These are phyloP conservation scores for Neuroscelio doddi DNA, from an alignment of 2,888 invertebrate species.

Conservation along the genomic window DNA sequence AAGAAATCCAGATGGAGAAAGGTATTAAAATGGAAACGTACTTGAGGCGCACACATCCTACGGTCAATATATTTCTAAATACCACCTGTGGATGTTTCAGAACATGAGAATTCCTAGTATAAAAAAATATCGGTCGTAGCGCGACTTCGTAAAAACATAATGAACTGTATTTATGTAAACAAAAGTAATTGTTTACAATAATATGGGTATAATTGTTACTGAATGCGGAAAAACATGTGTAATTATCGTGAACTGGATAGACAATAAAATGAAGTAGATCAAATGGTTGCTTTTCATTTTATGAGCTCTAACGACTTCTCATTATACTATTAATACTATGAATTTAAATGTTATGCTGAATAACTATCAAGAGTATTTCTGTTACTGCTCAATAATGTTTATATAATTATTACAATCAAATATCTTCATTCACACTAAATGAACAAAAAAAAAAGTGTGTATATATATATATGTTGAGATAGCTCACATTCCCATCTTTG, in stretches of 20 bases:
- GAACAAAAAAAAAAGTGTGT: too few relatives aligned
- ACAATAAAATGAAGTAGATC: neutral
- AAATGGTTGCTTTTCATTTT: neutral
- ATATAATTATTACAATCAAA: too few relatives aligned
- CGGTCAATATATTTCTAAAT: conserved; percentile 33
- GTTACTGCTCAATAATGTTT: too few relatives aligned
- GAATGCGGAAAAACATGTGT: neutral
- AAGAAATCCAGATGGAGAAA: conserved; percentile 22
- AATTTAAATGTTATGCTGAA: conserved; percentile 2
- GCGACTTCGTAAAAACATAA: too few relatives aligned
- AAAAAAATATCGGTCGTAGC: conserved; percentile 36
- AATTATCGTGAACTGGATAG: conserved; percentile 1
- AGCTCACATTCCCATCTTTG: too few relatives aligned
- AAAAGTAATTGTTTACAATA: too few relatives aligned
- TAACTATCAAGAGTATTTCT: too few relatives aligned
- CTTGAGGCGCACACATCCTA: conserved; percentile 17
- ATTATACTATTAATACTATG: neutral
- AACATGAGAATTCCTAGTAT: conserved; percentile 28
- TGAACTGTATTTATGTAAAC: too few relatives aligned
- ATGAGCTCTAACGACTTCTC: neutral
- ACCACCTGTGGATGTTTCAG: conserved; percentile 31
- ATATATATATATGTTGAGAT: too few relatives aligned
- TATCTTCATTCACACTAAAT: too few relatives aligned
- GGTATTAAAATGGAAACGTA: conserved; percentile 42
- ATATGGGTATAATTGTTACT: too few relatives aligned